Evolutionary conservation across 2,888 invertebrate species (phyloP).

Genomic region (Aphodius sticticus): DNA sequence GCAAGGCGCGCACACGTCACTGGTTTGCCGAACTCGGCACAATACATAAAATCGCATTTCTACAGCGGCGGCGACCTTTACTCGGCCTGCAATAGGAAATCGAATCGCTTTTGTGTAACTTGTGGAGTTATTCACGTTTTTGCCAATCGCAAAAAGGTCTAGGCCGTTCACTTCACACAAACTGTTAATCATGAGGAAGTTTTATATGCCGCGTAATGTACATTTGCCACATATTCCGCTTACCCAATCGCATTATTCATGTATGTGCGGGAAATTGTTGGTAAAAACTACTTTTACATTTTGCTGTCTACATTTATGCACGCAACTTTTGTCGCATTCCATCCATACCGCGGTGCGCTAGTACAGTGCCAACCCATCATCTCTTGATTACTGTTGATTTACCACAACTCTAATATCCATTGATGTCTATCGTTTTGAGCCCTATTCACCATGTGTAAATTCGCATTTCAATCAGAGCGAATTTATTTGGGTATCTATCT

Average conservation of each 20-base stretch:
- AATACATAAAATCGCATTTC: not conserved
- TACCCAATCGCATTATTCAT: not conserved
- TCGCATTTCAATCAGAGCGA: too few relatives aligned
- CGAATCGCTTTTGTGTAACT: slow-evolving; percentile 4
- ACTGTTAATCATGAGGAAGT: slow-evolving; percentile 4
- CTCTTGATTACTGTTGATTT: too few relatives aligned
- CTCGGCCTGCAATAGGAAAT: slow-evolving; percentile 4
- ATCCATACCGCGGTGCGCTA: not conserved
- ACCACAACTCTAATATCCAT: too few relatives aligned
- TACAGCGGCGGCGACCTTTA: slow-evolving; percentile 4
- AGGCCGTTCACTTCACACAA: not conserved
- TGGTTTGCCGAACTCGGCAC: not conserved
- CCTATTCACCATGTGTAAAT: too few relatives aligned
- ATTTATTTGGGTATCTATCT: too few relatives aligned
- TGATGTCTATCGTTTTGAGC: too few relatives aligned
- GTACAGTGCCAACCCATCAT: not conserved
- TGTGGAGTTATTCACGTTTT: slow-evolving; percentile 4
- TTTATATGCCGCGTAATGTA: not conserved
- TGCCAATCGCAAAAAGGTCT: slow-evolving; percentile 4
- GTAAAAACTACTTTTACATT: not conserved
- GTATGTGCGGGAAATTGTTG: not conserved
- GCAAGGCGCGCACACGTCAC: not conserved
- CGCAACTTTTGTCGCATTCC: too few relatives aligned
- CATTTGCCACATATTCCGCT: not conserved
- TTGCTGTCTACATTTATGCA: not conserved